Conservation (phyloP, 2,888 invertebrate genomes). For the Tinea pellionella region DNA sequence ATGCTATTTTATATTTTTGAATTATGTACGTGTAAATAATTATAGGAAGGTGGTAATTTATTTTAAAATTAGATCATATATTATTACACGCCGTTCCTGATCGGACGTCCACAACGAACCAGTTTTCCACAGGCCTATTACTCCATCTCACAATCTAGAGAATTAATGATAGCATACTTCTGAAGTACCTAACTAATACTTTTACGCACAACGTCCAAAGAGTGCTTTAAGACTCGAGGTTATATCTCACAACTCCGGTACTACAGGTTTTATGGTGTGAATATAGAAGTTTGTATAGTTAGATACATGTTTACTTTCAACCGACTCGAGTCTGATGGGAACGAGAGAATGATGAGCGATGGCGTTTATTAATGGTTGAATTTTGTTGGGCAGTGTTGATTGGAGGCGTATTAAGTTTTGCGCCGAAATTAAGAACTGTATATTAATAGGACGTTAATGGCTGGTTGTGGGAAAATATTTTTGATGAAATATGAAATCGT, state of each 20-base stretch:
- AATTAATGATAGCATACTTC: slow-evolving; percentile 35
- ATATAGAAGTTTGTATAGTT: slow-evolving; percentile 11
- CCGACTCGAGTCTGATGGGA: slow-evolving; percentile 25
- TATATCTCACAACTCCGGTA: slow-evolving; percentile 14
- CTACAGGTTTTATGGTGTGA: slow-evolving; percentile 9
- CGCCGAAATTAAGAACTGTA: background rate
- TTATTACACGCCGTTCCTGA: background rate
- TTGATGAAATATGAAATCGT: background rate
- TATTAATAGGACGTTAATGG: background rate
- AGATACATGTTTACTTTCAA: slow-evolving; percentile 13
- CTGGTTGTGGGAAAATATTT: slow-evolving; percentile 5
- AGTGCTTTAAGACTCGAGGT: background rate
- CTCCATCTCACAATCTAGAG: slow-evolving; percentile 28
- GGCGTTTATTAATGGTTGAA: slow-evolving; percentile 21
- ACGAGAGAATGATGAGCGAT: slow-evolving; percentile 23
- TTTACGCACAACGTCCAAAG: background rate
- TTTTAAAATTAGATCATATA: background rate
- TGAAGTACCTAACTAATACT: slow-evolving; percentile 3
- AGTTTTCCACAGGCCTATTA: slow-evolving; percentile 45
- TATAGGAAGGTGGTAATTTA: background rate
- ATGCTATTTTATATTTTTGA: too few relatives aligned
- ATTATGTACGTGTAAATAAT: background rate
- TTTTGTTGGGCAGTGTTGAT: slow-evolving; percentile 21
- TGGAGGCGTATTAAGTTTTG: slow-evolving; percentile 23
- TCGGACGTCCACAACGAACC: slow-evolving; percentile 25